Base-by-base conservation (phyloP, 2,113 vertebrate species). In the Eptesicus fuscus region DNA sequence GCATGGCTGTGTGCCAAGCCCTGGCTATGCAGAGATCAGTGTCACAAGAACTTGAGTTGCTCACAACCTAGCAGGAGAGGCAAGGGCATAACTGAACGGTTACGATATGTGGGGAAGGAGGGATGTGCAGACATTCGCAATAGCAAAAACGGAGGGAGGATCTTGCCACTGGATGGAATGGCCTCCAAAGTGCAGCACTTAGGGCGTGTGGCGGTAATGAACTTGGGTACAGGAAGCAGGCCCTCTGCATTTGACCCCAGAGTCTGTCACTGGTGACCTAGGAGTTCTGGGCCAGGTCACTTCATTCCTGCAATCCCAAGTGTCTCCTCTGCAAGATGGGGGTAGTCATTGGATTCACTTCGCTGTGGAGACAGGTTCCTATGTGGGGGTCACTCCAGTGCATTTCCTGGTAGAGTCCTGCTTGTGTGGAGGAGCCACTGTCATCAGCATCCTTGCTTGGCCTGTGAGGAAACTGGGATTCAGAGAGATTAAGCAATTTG, bases 51-150 rank as follows among this genome's bases (percentile, higher is more conserved):
- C 42, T 61, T 1, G 1, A 30, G 35, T 32, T 86, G 70, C 65
- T 76, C n/a, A 9, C 28, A 42, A 35, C 10, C 90, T 49, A 1
- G 44, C 0, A 0, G 40, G 25, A 76, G 9, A 83, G 23, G n/a
- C 51, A 23, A 69, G 49, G 35, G 25, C 2, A 0, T 9, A 4
- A 56, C 16, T 37, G 49, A 49, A 3, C 13, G 9, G 23, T 61
- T 23, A 23, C 0, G 3, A 2, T 37, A 11, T 4, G 18, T 4
- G 0, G 10, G 35, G 7, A 35, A 3, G 53, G 44, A 67, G 4
- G 6, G 28, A 9, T 14, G 22, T 8, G 1, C 11, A 7, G 73
- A 63, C 67, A 28, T 20, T 16, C 18, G 7, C 28, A 13, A n/a
- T 3, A 12, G 35, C 35, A 5, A 2, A 8, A 8, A 4, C 4